Conservation (phyloP, 2,888 invertebrate genomes). For the Mythimna pallens region DNA sequence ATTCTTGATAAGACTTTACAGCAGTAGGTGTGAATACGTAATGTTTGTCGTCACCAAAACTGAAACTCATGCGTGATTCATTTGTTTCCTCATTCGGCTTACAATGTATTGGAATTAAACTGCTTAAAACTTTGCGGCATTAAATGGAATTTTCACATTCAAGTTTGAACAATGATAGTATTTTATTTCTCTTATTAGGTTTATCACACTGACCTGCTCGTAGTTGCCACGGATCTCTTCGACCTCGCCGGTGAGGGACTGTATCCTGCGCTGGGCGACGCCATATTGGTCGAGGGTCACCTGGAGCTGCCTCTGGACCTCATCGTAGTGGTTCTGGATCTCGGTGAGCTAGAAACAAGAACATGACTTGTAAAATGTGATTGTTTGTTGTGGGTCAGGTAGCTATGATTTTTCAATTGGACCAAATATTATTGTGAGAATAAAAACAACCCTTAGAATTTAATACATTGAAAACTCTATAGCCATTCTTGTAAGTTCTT, state of each 20-base stretch:
- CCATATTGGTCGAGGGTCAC: slow-evolving; percentile 98
- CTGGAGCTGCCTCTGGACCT: slow-evolving; percentile 98
- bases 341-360: slow-evolving; percentile 92
- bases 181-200: not conserved
- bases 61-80: not conserved
- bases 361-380: not conserved
- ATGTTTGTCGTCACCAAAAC: slow-evolving; percentile 6
- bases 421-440: not conserved
- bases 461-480: too few species aligned
- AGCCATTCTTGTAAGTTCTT: not conserved
- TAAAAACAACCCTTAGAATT: too few species aligned
- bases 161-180: not conserved
- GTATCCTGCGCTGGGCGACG: slow-evolving; percentile 97
- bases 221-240: slow-evolving; percentile 98
- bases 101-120: not conserved
- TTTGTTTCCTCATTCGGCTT: slow-evolving; percentile 2
- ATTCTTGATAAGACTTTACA: not conserved
- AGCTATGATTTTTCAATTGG: not conserved
- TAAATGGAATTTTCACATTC: not conserved
- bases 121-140: not conserved
- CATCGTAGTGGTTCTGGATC: slow-evolving; percentile 98
- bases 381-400: not conserved
- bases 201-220: slow-evolving; percentile 90
- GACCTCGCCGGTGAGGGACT: slow-evolving; percentile 97
- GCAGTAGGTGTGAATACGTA: not conserved